phyloP scores from a whole-genome alignment of 2,797 vertebrate genomes.

The Hippopotamyrus pictus region DNA sequence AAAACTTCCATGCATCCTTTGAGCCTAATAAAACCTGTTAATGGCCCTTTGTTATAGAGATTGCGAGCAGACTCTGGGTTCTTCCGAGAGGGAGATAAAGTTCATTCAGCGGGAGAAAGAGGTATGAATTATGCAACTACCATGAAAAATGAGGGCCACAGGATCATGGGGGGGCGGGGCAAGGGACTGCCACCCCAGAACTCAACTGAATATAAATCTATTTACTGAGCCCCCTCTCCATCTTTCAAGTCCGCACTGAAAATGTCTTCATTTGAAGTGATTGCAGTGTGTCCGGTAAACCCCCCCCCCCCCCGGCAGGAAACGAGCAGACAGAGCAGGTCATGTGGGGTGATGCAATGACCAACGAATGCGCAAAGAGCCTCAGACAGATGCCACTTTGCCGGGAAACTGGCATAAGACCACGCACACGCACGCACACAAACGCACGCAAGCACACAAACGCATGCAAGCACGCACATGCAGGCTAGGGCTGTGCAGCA shows the following conservation, averaged over 20 bases:
- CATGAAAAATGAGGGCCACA: neutral
- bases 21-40: neutral
- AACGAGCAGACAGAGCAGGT: neutral
- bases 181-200: neutral
- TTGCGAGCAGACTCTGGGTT: neutral
- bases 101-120: neutral
- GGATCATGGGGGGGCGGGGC: neutral
- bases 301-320: neutral
- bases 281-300: neutral
- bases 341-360: neutral
- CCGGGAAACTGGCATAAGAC: neutral
- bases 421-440: too few relatives aligned
- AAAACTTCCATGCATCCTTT: neutral
- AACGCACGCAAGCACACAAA: too few relatives aligned
- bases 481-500: neutral
- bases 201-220: neutral
- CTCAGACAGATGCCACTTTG: neutral
- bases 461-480: too few relatives aligned
- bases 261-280: too few relatives aligned
- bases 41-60: neutral
- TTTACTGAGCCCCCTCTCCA: neutral
- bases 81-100: neutral
- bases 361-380: neutral
- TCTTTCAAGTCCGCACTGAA: too few relatives aligned
- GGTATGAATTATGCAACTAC: neutral